These are phyloP conservation scores for Stegostoma tigrinum DNA, from an alignment of 2,113 vertebrate genomes.

Conservation along the genomic window DNA sequence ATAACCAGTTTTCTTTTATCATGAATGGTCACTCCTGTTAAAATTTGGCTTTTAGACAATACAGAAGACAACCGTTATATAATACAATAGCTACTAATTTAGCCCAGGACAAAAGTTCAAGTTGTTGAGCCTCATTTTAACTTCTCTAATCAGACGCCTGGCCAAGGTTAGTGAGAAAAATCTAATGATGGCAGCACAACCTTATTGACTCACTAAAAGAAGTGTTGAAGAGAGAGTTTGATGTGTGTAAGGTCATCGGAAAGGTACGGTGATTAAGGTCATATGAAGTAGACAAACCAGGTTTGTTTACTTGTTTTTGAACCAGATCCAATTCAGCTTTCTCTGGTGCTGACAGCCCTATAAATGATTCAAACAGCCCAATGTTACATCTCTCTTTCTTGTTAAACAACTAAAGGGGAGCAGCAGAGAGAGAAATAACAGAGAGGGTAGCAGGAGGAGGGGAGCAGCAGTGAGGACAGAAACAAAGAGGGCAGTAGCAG, in stretches of 20 bases:
- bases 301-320: background rate
- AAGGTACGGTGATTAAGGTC: background rate
- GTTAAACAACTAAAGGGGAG: too few species aligned
- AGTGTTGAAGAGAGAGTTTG: background rate
- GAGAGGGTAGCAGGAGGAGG: too few species aligned
- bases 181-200: background rate
- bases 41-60: background rate
- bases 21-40: too few species aligned
- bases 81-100: background rate
- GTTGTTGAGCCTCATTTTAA: background rate
- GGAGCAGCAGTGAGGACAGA: too few species aligned
- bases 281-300: background rate
- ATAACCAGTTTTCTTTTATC: too few species aligned
- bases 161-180: background rate
- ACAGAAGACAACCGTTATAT: background rate
- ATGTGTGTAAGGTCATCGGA: too few species aligned
- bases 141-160: background rate
- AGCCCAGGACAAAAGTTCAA: background rate
- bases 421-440: too few species aligned
- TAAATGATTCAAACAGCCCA: background rate
- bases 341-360: background rate
- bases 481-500: too few species aligned
- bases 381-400: too few species aligned
- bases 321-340: background rate
- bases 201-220: background rate